phyloP scores from a whole-genome alignment of 2,888 invertebrate genomes.

The Cephus pygmeus region DNA sequence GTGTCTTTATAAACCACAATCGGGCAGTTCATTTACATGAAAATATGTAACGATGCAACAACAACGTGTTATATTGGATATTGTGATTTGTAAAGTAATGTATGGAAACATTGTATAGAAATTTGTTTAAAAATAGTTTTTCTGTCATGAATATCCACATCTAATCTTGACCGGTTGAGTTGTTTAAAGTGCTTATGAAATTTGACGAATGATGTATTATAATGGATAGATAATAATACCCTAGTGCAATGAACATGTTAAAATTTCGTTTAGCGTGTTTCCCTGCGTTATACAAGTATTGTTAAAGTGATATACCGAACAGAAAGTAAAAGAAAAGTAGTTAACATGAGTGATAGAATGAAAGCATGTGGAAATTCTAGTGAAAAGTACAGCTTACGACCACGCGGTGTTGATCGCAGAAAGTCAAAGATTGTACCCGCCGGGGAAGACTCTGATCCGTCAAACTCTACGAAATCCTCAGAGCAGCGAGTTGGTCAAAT shows the following conservation, averaged over 20 bases:
- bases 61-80: neutral
- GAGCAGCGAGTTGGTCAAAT: neutral
- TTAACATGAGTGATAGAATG: neutral
- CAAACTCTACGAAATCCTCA: neutral
- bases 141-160: neutral
- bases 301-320: neutral
- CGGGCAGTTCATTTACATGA: neutral
- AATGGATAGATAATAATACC: neutral
- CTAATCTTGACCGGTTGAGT: neutral
- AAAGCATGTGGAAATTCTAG: conserved; percentile 26
- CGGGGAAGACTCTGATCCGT: neutral
- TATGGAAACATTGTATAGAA: neutral
- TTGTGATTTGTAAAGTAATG: neutral
- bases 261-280: neutral
- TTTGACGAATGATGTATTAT: neutral
- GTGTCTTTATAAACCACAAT: neutral
- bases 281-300: neutral
- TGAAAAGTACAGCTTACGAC: conserved; percentile 65
- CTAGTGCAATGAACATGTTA: neutral
- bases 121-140: neutral
- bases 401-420: conserved; percentile 36
- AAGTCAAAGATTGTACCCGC: conserved; percentile 7
- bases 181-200: neutral
- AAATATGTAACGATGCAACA: neutral
- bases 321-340: neutral